Percentiles rank a stretch among this genome's conserved stretches.
phyloP scores from a whole-genome alignment of 2,888 invertebrate species.

The Saturnia japonica region DNA sequence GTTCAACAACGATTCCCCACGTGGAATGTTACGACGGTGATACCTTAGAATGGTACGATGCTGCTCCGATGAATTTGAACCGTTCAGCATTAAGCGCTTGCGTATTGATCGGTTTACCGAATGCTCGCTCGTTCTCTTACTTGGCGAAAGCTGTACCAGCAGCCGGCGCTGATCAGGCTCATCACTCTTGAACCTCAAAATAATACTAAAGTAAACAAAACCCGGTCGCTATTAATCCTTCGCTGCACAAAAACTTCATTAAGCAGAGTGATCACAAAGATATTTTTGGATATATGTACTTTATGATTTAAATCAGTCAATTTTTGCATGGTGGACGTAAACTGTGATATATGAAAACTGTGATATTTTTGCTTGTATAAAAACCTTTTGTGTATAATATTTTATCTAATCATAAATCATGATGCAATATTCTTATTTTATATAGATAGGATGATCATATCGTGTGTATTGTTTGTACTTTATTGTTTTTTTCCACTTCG shows the following conservation, averaged over 20 bases:
- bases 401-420: slow-evolving; percentile 64
- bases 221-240: slow-evolving; percentile 30
- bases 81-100: slow-evolving; percentile 91
- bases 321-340: slow-evolving; percentile 29
- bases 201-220: background rate
- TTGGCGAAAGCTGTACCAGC: slow-evolving; percentile 75
- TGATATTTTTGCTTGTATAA: slow-evolving; percentile 71
- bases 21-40: slow-evolving; percentile 90
- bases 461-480: slow-evolving; percentile 45
- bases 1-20: slow-evolving; percentile 86
- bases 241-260: slow-evolving; percentile 29
- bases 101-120: slow-evolving; percentile 87
- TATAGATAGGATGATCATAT: slow-evolving; percentile 55
- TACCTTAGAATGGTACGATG: slow-evolving; percentile 85
- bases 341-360: slow-evolving; percentile 47
- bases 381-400: slow-evolving; percentile 60
- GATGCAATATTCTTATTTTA: slow-evolving; percentile 55
- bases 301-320: slow-evolving; percentile 29
- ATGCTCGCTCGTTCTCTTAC: slow-evolving; percentile 85
- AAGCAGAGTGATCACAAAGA: slow-evolving; percentile 24
- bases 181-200: slow-evolving; percentile 48
- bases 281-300: slow-evolving; percentile 32
- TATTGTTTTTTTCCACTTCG: slow-evolving; percentile 49
- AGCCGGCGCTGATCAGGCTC: slow-evolving; percentile 73
- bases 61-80: slow-evolving; percentile 90